Evolutionary conservation across 2,888 invertebrate genomes (phyloP), one percentile per base, ranked within the genome.

Genomic region (Nemurella pictetii): DNA sequence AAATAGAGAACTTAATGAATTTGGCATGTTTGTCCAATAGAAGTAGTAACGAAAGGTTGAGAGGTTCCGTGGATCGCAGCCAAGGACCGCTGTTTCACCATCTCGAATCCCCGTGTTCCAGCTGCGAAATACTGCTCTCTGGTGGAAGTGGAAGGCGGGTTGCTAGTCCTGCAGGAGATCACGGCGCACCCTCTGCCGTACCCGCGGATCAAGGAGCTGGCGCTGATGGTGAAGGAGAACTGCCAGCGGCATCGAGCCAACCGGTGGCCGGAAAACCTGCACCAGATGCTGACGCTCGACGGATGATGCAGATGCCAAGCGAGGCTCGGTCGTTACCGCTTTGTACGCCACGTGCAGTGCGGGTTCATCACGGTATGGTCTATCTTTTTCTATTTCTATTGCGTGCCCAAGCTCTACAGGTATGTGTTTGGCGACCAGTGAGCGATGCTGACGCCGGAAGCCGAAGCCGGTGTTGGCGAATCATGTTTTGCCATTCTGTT

Each of bases 61-160:
- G n/a, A n/a, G n/a, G n/a, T n/a, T n/a, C n/a, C n/a, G n/a, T n/a
- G n/a, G n/a, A n/a, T n/a, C n/a, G n/a, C n/a, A n/a, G n/a, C n/a
- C n/a, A n/a, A n/a, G n/a, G n/a, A n/a, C n/a, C n/a, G n/a, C n/a
- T n/a, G n/a, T n/a, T n/a, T n/a, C n/a, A n/a, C n/a, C n/a, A n/a
- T n/a, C n/a, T n/a, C n/a, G n/a, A n/a, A n/a, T 74, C 77, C 7
- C 27, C 7, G 7, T 0, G 78, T 80, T 92, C 29, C 90, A 98
- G 98, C 98, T 74, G 94, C 95, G 85, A 98, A 98, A 91, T 99
- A 99, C 91, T 99, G 98, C 90, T 92, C 93, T 86, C 92, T 98
- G 89, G 94, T 99, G 78, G 95, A 95, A 88, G 93, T 94, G 78
- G 99, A 99, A 91, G 95, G 96, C 55, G 99, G 99, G 0, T 90